Conservation (phyloP, 2,888 invertebrate species). For the Ephialtes manifestator region DNA sequence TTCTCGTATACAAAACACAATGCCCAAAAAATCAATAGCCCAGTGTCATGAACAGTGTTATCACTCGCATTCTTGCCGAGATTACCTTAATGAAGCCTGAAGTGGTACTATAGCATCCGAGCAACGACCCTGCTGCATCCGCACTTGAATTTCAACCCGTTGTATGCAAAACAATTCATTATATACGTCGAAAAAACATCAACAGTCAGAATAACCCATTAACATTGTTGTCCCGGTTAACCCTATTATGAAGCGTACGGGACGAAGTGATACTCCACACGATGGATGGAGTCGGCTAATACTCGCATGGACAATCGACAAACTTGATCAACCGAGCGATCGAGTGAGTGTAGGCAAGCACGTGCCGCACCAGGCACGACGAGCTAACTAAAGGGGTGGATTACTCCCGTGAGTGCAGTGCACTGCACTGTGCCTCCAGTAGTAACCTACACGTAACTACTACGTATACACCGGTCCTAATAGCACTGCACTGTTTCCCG, state of each 20-base stretch:
- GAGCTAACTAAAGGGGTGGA: conserved; percentile 65
- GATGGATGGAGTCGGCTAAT: conserved; percentile 48
- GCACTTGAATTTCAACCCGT: not conserved
- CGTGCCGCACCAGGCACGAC: conserved; percentile 63
- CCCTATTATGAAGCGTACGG: conserved; percentile 10
- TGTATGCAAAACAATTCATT: not conserved
- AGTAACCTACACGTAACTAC: conserved; percentile 37
- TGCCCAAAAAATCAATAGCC: not conserved
- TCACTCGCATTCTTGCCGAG: not conserved
- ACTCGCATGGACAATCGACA: conserved; percentile 62
- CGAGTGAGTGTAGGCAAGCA: conserved; percentile 54
- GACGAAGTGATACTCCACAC: conserved; percentile 19
- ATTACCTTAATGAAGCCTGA: conserved; percentile 2
- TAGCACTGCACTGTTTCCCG: conserved; percentile 36
- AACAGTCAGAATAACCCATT: conserved; percentile 13
- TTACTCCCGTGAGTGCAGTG: conserved; percentile 62
- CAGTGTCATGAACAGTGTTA: not conserved
- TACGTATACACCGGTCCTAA: conserved; percentile 36
- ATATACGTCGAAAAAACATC: conserved; percentile 9
- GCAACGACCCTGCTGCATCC: not conserved
- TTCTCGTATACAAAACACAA: not conserved
- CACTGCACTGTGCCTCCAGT: conserved; percentile 34
- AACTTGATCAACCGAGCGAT: conserved; percentile 62
- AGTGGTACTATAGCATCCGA: not conserved
- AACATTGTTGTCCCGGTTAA: conserved; percentile 22